phyloP scores from a whole-genome alignment of 1,140 invertebrate genomes.

The Neelides sp. region DNA sequence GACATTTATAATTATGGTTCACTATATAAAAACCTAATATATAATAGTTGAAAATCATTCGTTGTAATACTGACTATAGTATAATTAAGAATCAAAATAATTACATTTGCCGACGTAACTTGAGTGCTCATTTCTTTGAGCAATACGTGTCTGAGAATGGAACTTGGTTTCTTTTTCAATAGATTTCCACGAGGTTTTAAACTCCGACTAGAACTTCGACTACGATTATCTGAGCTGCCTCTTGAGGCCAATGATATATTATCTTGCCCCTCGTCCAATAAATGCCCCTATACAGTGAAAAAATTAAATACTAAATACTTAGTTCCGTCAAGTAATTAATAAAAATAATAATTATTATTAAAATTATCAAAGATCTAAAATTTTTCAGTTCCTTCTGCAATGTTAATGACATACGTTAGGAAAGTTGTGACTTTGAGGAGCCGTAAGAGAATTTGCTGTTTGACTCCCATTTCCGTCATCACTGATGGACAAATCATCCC shows the following conservation, averaged over 20 bases:
- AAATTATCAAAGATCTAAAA: conserved; percentile 12
- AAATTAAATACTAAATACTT: not conserved
- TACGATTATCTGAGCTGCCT: conserved; percentile 33
- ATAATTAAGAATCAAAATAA: conserved; percentile 29
- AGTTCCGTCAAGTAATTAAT: not conserved
- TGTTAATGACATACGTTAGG: not conserved
- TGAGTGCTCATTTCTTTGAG: conserved; percentile 75
- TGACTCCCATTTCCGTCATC: conserved; percentile 39
- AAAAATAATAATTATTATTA: not conserved
- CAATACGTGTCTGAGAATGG: conserved; percentile 64
- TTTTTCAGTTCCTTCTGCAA: conserved; percentile 4
- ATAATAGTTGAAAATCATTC: too few relatives aligned
- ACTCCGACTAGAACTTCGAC: conserved; percentile 32
- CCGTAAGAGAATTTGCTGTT: conserved; percentile 23
- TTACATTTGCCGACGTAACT: conserved; percentile 62
- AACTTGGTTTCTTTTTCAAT: conserved; percentile 42
- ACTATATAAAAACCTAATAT: too few relatives aligned
- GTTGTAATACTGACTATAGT: not conserved
- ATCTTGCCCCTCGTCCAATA: conserved; percentile 34
- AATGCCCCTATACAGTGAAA: conserved; percentile 24
- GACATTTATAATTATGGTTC: too few relatives aligned
- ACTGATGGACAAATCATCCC: conserved; percentile 47
- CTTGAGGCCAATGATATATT: conserved; percentile 35
- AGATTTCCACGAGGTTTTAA: conserved; percentile 30
- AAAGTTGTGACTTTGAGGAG: conserved; percentile 31